These are phyloP conservation scores for Bombus impatiens DNA, from an alignment of 1,140 invertebrate genomes.

Conservation along the genomic window DNA sequence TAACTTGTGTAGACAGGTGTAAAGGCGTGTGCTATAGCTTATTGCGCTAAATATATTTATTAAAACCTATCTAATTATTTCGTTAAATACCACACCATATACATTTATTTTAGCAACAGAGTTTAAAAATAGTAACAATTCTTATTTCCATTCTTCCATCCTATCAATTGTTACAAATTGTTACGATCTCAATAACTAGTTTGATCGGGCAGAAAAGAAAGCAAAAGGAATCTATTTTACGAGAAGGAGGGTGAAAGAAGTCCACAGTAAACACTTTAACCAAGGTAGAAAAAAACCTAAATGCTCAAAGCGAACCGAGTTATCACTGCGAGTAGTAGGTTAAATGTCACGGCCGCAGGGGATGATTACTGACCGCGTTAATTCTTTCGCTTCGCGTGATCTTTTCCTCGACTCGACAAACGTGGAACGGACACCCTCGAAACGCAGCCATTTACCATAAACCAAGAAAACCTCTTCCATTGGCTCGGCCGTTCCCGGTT, in stretches of 20 bases:
- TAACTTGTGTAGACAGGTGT: not conserved
- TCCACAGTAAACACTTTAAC: not conserved
- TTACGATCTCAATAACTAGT: not conserved
- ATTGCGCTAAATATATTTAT: no score
- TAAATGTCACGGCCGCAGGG: conserved; percentile 19
- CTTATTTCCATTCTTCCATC: not conserved
- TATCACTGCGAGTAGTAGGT: conserved; percentile 26
- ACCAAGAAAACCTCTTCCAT: conserved; percentile 25
- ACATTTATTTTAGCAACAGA: not conserved
- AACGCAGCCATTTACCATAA: conserved; percentile 24
- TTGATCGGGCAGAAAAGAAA: not conserved
- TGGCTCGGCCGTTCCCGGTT: not conserved
- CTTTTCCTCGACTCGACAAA: conserved; percentile 22
- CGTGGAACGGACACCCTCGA: conserved; percentile 1
- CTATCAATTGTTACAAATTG: not conserved
- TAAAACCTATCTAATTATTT: not conserved
- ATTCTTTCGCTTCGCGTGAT: conserved; percentile 34
- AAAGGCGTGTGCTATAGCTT: no score
- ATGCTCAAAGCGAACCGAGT: conserved; percentile 5
- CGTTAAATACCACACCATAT: not conserved
- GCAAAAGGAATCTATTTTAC: not conserved
- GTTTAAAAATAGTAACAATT: not conserved
- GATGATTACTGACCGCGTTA: conserved; percentile 42
- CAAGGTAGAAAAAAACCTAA: not conserved
- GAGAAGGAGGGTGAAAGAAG: not conserved